Evolutionary conservation across 2,888 invertebrate species (phyloP).

Genomic region (Opisthograptis luteolata): DNA sequence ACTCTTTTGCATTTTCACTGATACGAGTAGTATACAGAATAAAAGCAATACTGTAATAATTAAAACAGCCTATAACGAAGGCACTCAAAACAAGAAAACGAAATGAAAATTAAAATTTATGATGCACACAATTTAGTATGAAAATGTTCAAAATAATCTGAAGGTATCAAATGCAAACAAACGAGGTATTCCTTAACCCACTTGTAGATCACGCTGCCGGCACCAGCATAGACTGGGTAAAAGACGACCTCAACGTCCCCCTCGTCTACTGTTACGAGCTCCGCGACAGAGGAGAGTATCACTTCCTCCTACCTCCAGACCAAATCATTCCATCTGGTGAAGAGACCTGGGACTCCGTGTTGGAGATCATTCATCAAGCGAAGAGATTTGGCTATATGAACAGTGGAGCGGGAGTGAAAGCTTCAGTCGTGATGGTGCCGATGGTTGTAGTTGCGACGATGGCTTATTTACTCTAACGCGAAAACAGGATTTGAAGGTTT

Average conservation of each 20-base stretch:
- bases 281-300: slow-evolving; percentile 86
- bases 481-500: neutral
- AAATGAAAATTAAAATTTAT: too few species aligned
- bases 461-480: neutral
- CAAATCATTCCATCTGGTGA: slow-evolving; percentile 86
- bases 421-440: slow-evolving; percentile 23
- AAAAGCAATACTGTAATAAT: too few species aligned
- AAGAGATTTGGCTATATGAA: slow-evolving; percentile 66
- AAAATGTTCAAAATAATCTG: too few species aligned
- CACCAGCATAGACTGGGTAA: slow-evolving; percentile 90
- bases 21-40: too few species aligned
- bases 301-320: slow-evolving; percentile 87
- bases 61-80: too few species aligned
- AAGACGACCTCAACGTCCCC: slow-evolving; percentile 85
- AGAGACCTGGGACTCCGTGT: slow-evolving; percentile 82
- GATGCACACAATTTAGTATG: too few species aligned
- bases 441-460: slow-evolving; percentile 17
- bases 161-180: too few species aligned
- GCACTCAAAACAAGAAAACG: too few species aligned
- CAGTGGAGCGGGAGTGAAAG: slow-evolving; percentile 23
- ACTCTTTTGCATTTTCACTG: too few species aligned
- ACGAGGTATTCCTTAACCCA: slow-evolving; percentile 8
- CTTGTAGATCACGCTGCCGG: slow-evolving; percentile 87
- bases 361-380: slow-evolving; percentile 67
- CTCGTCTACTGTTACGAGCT: slow-evolving; percentile 89